phyloP scores from a whole-genome alignment of 2,113 vertebrate species.

The Ranitomeya imitator region DNA sequence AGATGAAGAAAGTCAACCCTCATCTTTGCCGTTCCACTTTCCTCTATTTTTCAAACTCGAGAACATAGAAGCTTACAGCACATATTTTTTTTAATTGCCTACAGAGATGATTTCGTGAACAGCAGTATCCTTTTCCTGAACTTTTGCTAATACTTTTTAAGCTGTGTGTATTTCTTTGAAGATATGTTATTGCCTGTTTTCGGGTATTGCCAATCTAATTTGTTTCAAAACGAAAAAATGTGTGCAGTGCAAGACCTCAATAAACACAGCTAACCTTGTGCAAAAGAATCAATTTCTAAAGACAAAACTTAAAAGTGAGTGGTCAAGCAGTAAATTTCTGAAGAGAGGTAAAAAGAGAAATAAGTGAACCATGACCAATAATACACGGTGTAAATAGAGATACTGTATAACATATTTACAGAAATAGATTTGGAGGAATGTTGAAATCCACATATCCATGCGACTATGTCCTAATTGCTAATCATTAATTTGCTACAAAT shows the following conservation, averaged over 20 bases:
- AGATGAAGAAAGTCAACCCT: not conserved
- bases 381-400: constrained; percentile 58
- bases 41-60: not conserved
- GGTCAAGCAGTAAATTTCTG: constrained; percentile 61
- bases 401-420: not conserved
- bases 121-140: not conserved
- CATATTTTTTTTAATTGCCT: not conserved
- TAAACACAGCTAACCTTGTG: constrained; percentile 63
- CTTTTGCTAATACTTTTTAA: constrained; percentile 52
- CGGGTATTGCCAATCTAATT: constrained; percentile 57
- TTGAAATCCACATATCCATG: not conserved
- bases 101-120: not conserved
- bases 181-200: constrained; percentile 56
- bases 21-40: not conserved
- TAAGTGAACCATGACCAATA: constrained; percentile 62
- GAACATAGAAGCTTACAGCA: not conserved
- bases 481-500: no score
- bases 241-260: constrained; percentile 66
- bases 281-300: constrained; percentile 73
- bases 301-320: constrained; percentile 61
- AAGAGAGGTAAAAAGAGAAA: constrained; percentile 55
- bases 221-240: constrained; percentile 58
- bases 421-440: not conserved
- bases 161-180: constrained; percentile 49
- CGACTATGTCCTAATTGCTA: no score